These are phyloP conservation scores for Melinaea menophilus DNA, from an alignment of 2,888 invertebrate species.

Conservation along the genomic window DNA sequence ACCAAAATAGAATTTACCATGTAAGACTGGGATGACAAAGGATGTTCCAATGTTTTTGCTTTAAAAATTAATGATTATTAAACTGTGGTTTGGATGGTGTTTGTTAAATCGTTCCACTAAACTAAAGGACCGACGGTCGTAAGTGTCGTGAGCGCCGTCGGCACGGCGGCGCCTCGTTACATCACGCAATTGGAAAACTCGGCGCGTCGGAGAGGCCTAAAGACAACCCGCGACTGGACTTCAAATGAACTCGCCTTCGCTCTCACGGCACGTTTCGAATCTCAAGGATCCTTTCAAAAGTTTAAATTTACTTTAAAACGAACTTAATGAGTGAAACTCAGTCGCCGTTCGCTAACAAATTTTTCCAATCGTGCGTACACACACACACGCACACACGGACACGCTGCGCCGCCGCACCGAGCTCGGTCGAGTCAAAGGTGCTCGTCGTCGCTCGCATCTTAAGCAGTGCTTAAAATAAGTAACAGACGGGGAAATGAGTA, in stretches of 20 bases:
- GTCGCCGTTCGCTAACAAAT: constrained; percentile 43
- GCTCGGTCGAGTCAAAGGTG: constrained; percentile 59
- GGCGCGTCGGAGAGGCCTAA: constrained; percentile 55
- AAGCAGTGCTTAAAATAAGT: constrained; percentile 22
- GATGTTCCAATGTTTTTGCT: too few relatives aligned
- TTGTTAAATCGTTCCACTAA: constrained; percentile 34
- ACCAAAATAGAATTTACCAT: too few relatives aligned
- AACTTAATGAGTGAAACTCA: constrained; percentile 56
- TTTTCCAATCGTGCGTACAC: constrained; percentile 45
- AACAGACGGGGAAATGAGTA: constrained; percentile 11
- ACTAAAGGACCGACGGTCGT: constrained; percentile 40
- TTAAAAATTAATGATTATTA: neutral
- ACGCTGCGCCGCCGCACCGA: constrained; percentile 47
- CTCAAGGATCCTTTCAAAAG: constrained; percentile 63
- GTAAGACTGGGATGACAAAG: too few relatives aligned
- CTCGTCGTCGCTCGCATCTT: constrained; percentile 43
- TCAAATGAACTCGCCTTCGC: constrained; percentile 40
- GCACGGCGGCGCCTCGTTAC: constrained; percentile 67
- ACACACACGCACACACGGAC: constrained; percentile 35
- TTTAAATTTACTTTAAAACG: constrained; percentile 63
- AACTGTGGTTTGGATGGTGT: constrained; percentile 17
- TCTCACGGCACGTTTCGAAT: constrained; percentile 55
- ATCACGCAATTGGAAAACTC: constrained; percentile 70
- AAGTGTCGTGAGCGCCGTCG: constrained; percentile 43
- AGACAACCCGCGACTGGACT: constrained; percentile 57